Evolutionary conservation across 2,113 vertebrate species (phyloP), one percentile per base, ranked within the genome.

Genomic region (Gallinago media): DNA sequence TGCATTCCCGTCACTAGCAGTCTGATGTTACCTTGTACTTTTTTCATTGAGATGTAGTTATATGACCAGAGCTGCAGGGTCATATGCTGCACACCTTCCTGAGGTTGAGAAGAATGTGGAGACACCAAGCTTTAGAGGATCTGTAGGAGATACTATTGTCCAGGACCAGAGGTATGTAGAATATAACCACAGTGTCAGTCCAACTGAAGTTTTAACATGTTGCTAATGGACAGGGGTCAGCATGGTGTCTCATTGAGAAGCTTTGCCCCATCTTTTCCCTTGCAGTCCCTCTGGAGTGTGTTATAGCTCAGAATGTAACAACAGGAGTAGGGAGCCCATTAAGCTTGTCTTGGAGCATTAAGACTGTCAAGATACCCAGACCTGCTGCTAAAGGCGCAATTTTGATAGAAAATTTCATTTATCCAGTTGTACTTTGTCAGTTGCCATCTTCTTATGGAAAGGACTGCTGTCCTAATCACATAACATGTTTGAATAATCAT

Each of bases 361-460:
- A 25, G 23, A 31, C 10, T 42, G 31, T 32, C 26, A 47, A 9
- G 1, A 0, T n/a, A 34, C 11, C 29, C n/a, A 47, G 29, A 52
- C 19, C 38, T 70, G 25, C 12, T 79, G 11, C 62, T 46, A 62
- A 65, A 79, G 56, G 5, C 49, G 26, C 18, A 58, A 56, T 18
- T 16, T 18, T 47, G n/a, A 19, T 15, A 54, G 18, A 56, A 56
- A 29, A 49, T 62, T 44, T 67, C 6, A 20, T 73, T 82, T 82
- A 31, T 19, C 12, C 22, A 4, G 21, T 44, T 1, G 0, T 46
- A 34, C 20, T 56, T 32, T 80, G 56, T 70, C 49, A 61, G 49
- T 25, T 84, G 36, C 29, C 29, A 9, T 36, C 32, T 52, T 68
- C n/a, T 52, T 12, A 27, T 56, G 27, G 38, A 74, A 75, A 15